phyloP scores from a whole-genome alignment of 2,888 invertebrate species.

The Stenoptilia bipunctidactyla region DNA sequence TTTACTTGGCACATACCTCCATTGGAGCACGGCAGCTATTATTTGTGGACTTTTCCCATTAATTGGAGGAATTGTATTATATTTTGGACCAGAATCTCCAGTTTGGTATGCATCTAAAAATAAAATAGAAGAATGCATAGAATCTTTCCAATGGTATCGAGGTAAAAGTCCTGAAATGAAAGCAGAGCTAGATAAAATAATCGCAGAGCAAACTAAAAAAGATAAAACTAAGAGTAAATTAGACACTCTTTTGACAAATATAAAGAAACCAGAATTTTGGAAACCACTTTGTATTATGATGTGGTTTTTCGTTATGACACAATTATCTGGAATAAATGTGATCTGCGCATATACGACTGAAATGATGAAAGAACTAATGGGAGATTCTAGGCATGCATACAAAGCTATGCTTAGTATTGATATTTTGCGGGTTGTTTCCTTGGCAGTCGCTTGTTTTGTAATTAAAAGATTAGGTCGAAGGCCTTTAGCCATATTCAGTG shows the following conservation, averaged over 20 bases:
- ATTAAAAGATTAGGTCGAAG: conserved; percentile 73
- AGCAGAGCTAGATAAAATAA: conserved; percentile 61
- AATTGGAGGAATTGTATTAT: conserved; percentile 60
- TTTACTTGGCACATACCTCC: conserved; percentile 73
- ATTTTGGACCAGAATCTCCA: conserved; percentile 77
- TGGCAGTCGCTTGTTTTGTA: conserved; percentile 72
- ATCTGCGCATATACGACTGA: conserved; percentile 79
- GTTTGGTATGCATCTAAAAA: conserved; percentile 76
- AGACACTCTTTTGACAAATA: conserved; percentile 39
- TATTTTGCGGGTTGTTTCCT: conserved; percentile 70
- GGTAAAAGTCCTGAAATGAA: conserved; percentile 58
- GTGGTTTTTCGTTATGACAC: conserved; percentile 75
- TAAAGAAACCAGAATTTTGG: conserved; percentile 69
- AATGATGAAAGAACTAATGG: conserved; percentile 73
- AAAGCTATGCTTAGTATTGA: conserved; percentile 77
- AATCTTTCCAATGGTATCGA: conserved; percentile 73
- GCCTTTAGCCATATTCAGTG: conserved; percentile 74
- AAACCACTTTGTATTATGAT: conserved; percentile 74
- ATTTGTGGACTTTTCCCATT: conserved; percentile 68
- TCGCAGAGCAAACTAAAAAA: conserved; percentile 44
- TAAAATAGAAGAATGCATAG: conserved; percentile 67
- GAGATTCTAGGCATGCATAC: conserved; percentile 63
- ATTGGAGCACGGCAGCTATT: conserved; percentile 72
- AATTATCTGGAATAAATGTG: conserved; percentile 79
- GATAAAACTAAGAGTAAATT: conserved; percentile 37